Percentiles rank a stretch among this genome's conserved stretches.
Evolutionary conservation across 2,888 invertebrate species (phyloP).

Genomic region (Laothoe populi): DNA sequence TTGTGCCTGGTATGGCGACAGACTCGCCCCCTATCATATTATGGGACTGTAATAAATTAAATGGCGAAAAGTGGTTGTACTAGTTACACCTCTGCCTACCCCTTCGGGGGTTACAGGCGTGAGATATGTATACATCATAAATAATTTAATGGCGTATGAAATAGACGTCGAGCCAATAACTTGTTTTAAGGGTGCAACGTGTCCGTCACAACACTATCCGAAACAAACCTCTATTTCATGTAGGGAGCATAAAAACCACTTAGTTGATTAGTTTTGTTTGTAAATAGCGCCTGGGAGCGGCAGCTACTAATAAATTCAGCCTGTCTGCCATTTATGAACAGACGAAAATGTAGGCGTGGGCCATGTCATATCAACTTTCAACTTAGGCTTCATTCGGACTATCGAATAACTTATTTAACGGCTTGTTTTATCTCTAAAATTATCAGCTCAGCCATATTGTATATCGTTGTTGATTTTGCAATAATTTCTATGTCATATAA

Average conservation of each 20-base stretch:
- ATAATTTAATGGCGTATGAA: neutral
- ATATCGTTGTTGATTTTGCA: no score
- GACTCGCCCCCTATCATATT: no score
- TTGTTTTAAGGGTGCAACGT: neutral
- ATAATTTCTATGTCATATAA: no score
- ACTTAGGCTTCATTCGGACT: conserved; percentile 5
- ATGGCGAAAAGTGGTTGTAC: no score
- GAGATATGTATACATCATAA: no score
- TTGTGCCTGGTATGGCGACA: no score
- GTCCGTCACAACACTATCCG: neutral
- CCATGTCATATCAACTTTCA: conserved; percentile 13
- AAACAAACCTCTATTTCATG: conserved; percentile 26
- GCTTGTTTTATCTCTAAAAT: no score
- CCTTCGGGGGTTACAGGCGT: no score
- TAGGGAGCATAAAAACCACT: conserved; percentile 37
- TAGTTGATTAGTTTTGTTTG: conserved; percentile 44
- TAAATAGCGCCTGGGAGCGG: conserved; percentile 41
- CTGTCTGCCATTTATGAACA: conserved; percentile 13
- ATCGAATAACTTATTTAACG: neutral
- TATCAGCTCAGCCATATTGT: no score
- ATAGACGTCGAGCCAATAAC: neutral
- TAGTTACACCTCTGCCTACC: no score
- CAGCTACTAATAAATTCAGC: conserved; percentile 36
- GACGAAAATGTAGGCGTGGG: conserved; percentile 19
- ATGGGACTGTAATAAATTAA: no score